Evolutionary conservation across 2,888 invertebrate species (phyloP), one percentile per base, ranked within the genome.

Genomic region (Nipponacmea schrenckii): DNA sequence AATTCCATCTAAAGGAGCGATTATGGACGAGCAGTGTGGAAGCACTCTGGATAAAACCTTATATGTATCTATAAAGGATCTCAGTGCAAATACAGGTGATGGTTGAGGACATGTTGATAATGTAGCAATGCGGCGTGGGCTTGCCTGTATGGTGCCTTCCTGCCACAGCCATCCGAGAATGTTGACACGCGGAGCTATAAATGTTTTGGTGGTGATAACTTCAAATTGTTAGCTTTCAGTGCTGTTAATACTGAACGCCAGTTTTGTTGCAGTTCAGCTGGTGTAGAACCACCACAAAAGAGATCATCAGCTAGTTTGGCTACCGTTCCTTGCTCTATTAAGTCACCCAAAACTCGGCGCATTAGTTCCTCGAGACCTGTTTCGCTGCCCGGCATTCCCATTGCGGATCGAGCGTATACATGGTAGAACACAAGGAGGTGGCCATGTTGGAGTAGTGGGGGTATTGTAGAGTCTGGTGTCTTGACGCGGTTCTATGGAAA

Each of bases 371-470:
- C 79, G 15, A 69, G 46, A 2, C 73, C 74, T 8, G 80, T 81
- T 64, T 81, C 80, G 7, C 78, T 76, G 0, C 74, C 79, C 3
- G 79, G 79, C 75, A 80, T 82, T 3, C 77, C 80, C 79, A 78
- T 81, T 3, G 78, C 79, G 63, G 71, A 77, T 17, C 78, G 27
- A 2, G 72, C 70, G 20, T 80, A 80, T 10, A 77, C 68, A 62
- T 31, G 70, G 65, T 14, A 67, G 48, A 14, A 77, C 64, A 39
- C 39, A 39, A 5, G 39, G 39, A 7, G 39, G 7, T 39, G 39
- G 39, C 39, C 39, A 39, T 10, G 39, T 39, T 5, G 39, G 4
- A 39, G 39, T 39, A 8, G 10, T 39, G 10, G 7, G 1, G 3
- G 39, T 39, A 39, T 39, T 39, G 7, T 5, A 10, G 27, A 63